Percentiles rank a stretch among this genome's conserved stretches.
These are phyloP conservation scores for Urocitellus parryii DNA, from an alignment of 2,113 vertebrate species.

Conservation along the genomic window DNA sequence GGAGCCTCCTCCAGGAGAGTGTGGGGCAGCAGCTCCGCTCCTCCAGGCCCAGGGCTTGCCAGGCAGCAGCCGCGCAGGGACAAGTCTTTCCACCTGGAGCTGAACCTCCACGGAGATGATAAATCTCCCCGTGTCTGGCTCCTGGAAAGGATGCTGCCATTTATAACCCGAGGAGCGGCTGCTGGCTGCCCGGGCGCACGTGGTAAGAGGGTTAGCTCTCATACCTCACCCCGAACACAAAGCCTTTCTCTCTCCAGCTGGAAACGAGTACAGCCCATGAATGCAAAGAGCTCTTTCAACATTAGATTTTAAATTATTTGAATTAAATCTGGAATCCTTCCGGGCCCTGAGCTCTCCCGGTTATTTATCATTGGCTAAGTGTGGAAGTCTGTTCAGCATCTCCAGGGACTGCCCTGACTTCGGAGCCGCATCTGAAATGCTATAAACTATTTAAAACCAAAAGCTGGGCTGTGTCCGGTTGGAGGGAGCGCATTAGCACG, in stretches of 20 bases:
- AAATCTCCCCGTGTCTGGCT: background rate
- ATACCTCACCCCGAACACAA: conserved; percentile 21
- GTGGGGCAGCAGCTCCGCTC: background rate
- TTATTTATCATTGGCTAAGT: conserved; percentile 73
- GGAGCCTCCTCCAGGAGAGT: background rate
- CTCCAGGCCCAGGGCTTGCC: fast-evolving
- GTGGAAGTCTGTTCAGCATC: conserved; percentile 33
- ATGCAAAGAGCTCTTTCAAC: conserved; percentile 73
- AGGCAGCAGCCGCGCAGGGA: background rate
- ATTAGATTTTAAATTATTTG: conserved; percentile 75
- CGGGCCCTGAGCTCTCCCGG: conserved; percentile 17
- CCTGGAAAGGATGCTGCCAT: background rate
- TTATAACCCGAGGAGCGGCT: background rate
- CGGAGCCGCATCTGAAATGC: conserved; percentile 52
- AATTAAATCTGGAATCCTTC: conserved; percentile 80
- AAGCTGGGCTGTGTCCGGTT: background rate
- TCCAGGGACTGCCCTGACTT: conserved; percentile 37
- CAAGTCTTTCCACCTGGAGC: conserved; percentile 18
- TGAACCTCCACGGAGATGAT: background rate
- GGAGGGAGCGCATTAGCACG: background rate
- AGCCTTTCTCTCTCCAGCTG: conserved; percentile 67
- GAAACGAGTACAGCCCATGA: background rate
- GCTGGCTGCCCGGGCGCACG: background rate
- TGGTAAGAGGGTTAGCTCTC: background rate
- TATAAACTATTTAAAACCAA: conserved; percentile 48